Percentiles rank a stretch among this genome's conserved stretches.
Evolutionary conservation across 2,113 vertebrate genomes (phyloP).

Genomic region (Elephas maximus): DNA sequence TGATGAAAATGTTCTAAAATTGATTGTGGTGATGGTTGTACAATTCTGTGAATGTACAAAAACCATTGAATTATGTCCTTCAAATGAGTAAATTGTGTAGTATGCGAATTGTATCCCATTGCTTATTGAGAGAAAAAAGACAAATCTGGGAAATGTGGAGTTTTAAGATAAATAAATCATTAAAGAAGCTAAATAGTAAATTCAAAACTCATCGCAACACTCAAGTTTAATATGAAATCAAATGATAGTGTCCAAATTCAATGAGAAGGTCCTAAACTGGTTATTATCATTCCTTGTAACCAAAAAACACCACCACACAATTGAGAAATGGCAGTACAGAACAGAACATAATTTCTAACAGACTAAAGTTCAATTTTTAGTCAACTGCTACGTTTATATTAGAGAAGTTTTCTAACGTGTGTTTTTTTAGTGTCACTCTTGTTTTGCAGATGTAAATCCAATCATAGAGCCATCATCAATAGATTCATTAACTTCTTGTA

Average conservation of each 20-base stretch:
- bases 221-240: slow-evolving; percentile 46
- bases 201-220: slow-evolving; percentile 5
- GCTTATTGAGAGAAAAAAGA: background rate
- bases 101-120: slow-evolving; percentile 10
- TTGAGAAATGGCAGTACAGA: slow-evolving; percentile 18
- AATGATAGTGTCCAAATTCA: background rate
- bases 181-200: slow-evolving; percentile 37
- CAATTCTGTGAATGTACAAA: no score
- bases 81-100: background rate
- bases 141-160: slow-evolving; percentile 4
- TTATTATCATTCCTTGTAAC: background rate
- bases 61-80: background rate
- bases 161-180: slow-evolving; percentile 25
- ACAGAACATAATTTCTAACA: slow-evolving; percentile 49
- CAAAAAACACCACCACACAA: slow-evolving; percentile 34
- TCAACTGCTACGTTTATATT: slow-evolving; percentile 29
- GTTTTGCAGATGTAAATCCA: background rate
- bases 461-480: background rate
- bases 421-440: background rate
- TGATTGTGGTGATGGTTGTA: no score
- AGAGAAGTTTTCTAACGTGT: slow-evolving; percentile 9
- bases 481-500: slow-evolving; percentile 38
- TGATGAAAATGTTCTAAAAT: no score
- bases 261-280: background rate
- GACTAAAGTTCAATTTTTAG: slow-evolving; percentile 34